Evolutionary conservation across 2,888 invertebrate species (phyloP), one percentile per base, ranked within the genome.

Genomic region (Carcina quercana): DNA sequence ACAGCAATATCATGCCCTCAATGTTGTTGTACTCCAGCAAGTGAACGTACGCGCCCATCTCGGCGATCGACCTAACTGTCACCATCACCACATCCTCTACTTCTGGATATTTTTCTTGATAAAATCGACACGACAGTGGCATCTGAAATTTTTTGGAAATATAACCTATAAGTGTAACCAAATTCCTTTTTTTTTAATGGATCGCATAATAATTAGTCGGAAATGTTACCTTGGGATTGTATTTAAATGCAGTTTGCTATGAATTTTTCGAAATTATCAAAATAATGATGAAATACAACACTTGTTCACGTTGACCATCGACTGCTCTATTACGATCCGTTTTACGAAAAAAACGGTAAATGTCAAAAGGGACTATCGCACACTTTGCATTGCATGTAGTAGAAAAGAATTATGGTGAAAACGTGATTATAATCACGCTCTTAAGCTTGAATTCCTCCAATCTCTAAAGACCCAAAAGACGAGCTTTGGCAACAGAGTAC

Each of bases 61-160:
- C 98, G 11, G 98, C 98, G 59, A 99, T 99, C 43, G 96, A 93
- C 25, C 96, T 88, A 2, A 99, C 98, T 67, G 97, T 99, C 14
- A 98, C 98, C 97, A 98, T 97, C 27, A 99, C 99, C 28, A 99
- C 98, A 90, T 99, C 99, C 59, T 99, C 99, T 38, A 98, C 91
- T 70, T 98, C 98, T 1, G 99, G 99, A 82, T 97, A 98, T 63
- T 93, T 95, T 78, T 97, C 95, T 67, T 94, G 92, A 72, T 99
- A 99, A 88, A 95, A 99, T 65, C 99, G 89, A 89, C 97, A 98
- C 53, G 94, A 92, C 39, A 97, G 87, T 62, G 95, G 94, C 94
- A 94, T 94, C 85, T 89, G 67, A 32, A 73, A 73, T 34, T 17
- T 38, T 47, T 41, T n/a, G n/a, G 40, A 41, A 47, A 32, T 45